Evolutionary conservation across 2,888 invertebrate genomes (phyloP).

Genomic region (Cataglyphis rosenhaueri): DNA sequence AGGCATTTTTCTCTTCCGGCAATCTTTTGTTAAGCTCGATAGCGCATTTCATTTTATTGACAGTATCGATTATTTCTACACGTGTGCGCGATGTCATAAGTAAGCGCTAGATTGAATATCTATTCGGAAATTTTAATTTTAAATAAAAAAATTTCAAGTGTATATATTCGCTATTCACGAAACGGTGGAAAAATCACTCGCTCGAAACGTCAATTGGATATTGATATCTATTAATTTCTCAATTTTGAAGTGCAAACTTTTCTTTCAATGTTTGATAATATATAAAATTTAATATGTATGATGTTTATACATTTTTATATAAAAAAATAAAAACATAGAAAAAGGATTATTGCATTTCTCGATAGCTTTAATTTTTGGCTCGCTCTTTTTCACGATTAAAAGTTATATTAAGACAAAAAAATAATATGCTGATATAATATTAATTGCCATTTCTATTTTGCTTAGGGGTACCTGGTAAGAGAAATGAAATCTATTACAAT

Average conservation of each 20-base stretch:
- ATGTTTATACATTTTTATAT: neutral
- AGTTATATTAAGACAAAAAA: neutral
- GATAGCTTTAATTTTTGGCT: neutral
- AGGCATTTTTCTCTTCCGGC: constrained; percentile 44
- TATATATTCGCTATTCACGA: neutral
- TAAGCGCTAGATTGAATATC: constrained; percentile 8
- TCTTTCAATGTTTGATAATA: neutral
- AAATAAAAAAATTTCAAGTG: neutral
- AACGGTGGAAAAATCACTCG: neutral
- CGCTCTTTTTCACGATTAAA: neutral
- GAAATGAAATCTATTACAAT: constrained; percentile 97
- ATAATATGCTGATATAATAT: neutral
- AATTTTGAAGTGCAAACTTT: neutral
- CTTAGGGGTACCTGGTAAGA: constrained; percentile 96
- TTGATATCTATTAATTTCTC: neutral
- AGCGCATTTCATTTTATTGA: constrained; percentile 32
- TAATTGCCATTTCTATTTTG: neutral
- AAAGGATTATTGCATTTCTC: neutral
- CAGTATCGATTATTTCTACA: constrained; percentile 3
- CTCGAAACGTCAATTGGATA: neutral
- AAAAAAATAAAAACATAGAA: neutral
- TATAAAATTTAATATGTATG: neutral
- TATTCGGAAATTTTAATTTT: constrained; percentile 1
- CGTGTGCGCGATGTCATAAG: neutral
- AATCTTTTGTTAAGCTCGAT: constrained; percentile 30